Base-by-base conservation (phyloP, 2,797 vertebrate genomes). In the Argyrosomus regius region DNA sequence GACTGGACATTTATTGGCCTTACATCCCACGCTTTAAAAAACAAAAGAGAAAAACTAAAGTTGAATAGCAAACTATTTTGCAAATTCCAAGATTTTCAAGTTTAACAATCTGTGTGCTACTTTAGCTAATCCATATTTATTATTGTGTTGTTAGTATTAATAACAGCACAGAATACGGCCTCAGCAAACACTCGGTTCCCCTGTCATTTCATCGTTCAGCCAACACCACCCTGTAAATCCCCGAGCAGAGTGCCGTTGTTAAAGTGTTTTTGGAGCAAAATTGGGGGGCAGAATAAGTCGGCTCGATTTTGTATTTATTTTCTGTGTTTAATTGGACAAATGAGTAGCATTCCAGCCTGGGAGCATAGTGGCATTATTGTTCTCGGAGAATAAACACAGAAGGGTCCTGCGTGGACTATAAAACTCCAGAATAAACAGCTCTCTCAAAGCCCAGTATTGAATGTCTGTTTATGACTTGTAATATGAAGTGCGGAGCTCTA, bases 381-480 rank as follows among this genome's bases (percentile, higher is more conserved):
- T 95, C 90, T 60, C 20, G 4, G 78, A 91, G 92, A 82, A 92
- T 94, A 95, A 94, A 94, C 92, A 93, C 87, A 91, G 88, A 88
- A 87, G 76, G 87, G 87, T 88, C 87, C 85, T 80, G 86, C 73
- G 75, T 73, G 85, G 92, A 90, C 90, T 89, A 91, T 93, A 94
- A 94, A 93, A 91, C 73, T 72, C 77, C 86, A 93, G 89, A 82
- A 93, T 94, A 95, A 95, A 94, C 93, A 94, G 87, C 72, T 72
- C 87, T 91, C 90, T 94, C 84, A 90, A 86, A 93, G 91, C 84
- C 80, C 85, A 71, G 92, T 91, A 95, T 95, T 92, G 92, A 94
- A 94, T 95, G 93, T 94, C 95, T 95, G 95, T 95, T 95, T 96
- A 94, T 92, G 91, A 88, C 90, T 89, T 88, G 90, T 92, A 94